These are phyloP conservation scores for Glaucomys volans DNA, from an alignment of 2,113 vertebrate genomes.

Conservation along the genomic window DNA sequence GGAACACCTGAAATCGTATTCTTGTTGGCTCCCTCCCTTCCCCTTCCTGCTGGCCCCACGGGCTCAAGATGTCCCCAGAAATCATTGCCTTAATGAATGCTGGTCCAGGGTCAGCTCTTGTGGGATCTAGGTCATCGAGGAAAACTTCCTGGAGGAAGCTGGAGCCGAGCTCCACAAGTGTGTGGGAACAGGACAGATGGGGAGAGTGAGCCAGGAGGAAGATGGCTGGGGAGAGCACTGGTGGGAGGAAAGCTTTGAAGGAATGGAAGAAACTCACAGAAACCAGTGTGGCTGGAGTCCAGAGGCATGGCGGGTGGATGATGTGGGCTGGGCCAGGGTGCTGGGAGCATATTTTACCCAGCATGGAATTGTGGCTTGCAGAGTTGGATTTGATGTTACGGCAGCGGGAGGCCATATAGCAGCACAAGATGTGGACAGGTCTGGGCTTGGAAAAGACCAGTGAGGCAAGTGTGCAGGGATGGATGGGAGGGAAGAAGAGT, in stretches of 20 bases:
- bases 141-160: background rate
- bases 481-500: background rate
- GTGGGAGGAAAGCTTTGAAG: fast-evolving
- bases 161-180: background rate
- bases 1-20: fast-evolving
- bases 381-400: background rate
- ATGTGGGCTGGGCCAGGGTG: fast-evolving
- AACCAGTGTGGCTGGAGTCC: fast-evolving
- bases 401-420: background rate
- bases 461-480: background rate
- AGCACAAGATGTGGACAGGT: fast-evolving
- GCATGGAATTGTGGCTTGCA: background rate
- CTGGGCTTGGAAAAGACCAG: background rate
- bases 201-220: background rate
- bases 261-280: background rate
- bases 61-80: background rate
- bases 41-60: background rate
- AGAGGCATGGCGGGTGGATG: fast-evolving
- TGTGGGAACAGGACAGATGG: fast-evolving
- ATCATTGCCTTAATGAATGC: background rate
- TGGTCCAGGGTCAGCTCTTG: background rate
- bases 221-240: fast-evolving
- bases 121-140: background rate
- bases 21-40: background rate
- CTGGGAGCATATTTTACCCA: fast-evolving